Evolutionary conservation across 1,140 invertebrate species (phyloP).

Genomic region (Nasonia vitripennis): DNA sequence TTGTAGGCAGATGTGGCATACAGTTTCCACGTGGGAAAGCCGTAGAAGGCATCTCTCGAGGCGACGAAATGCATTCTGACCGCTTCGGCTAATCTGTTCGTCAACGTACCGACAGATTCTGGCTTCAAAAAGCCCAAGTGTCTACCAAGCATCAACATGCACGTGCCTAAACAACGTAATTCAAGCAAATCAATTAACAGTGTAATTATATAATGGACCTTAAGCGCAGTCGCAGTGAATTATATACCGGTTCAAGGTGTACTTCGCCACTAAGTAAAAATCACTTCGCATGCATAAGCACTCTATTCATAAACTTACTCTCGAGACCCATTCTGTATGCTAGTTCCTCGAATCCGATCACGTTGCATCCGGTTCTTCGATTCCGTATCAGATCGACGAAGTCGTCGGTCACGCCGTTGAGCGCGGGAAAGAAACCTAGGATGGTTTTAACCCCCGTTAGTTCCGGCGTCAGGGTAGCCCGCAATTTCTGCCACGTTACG

Average conservation of each 20-base stretch:
- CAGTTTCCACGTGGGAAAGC: conserved; percentile 89
- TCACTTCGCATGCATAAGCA: background rate
- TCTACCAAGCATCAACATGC: conserved; percentile 84
- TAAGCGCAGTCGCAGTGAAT: too few relatives aligned
- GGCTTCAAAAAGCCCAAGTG: conserved; percentile 86
- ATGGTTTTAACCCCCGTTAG: conserved; percentile 87
- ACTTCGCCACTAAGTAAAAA: too few relatives aligned
- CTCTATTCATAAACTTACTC: conserved; percentile 75
- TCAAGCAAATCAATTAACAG: too few relatives aligned
- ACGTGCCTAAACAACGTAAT: conserved; percentile 77
- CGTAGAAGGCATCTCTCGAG: conserved; percentile 87
- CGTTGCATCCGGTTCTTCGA: conserved; percentile 69
- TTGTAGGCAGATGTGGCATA: conserved; percentile 84
- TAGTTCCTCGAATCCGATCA: conserved; percentile 81
- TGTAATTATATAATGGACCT: too few relatives aligned
- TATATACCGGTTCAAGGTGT: too few relatives aligned
- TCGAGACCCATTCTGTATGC: conserved; percentile 87
- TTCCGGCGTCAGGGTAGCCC: conserved; percentile 84
- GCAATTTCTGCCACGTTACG: conserved; percentile 85
- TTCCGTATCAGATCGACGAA: conserved; percentile 82
- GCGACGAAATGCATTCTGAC: conserved; percentile 85
- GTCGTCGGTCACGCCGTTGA: conserved; percentile 87
- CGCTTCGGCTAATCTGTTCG: conserved; percentile 78
- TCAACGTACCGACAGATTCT: conserved; percentile 71
- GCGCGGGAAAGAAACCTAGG: conserved; percentile 84